Evolutionary conservation across 2,888 invertebrate species (phyloP).

Genomic region (Aricia artaxerxes): DNA sequence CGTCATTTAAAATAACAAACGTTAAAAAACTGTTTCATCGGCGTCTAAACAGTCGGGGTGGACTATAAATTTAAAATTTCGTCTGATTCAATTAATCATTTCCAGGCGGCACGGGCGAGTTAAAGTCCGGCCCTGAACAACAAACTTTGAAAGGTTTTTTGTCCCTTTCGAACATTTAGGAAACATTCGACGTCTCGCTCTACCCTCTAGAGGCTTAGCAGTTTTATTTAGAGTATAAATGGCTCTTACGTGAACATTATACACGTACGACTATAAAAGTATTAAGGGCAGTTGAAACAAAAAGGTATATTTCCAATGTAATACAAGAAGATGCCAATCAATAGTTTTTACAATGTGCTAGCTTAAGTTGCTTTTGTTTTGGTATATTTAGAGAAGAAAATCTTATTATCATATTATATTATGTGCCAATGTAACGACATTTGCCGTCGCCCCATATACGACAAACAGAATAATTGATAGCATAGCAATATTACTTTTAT

Average conservation of each 20-base stretch:
- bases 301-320: neutral
- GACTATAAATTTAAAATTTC: conserved; percentile 45
- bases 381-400: neutral
- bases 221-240: conserved; percentile 23
- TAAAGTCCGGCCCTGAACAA: conserved; percentile 40
- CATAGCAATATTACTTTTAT: conserved; percentile 10
- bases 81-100: conserved; percentile 42
- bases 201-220: conserved; percentile 21
- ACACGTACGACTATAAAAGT: neutral
- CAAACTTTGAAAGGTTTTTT: conserved; percentile 30
- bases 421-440: neutral
- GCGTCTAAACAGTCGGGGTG: conserved; percentile 44
- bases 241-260: neutral
- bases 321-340: neutral
- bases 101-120: conserved; percentile 39
- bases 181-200: conserved; percentile 26
- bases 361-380: neutral
- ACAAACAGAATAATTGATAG: neutral
- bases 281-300: neutral
- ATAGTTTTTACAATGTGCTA: neutral
- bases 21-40: conserved; percentile 43
- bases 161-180: conserved; percentile 24
- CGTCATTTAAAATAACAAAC: conserved; percentile 41
- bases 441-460: neutral
- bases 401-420: neutral